Base-by-base conservation (phyloP, 2,797 vertebrate genomes). In the Petrocephalus schoutedeni region DNA sequence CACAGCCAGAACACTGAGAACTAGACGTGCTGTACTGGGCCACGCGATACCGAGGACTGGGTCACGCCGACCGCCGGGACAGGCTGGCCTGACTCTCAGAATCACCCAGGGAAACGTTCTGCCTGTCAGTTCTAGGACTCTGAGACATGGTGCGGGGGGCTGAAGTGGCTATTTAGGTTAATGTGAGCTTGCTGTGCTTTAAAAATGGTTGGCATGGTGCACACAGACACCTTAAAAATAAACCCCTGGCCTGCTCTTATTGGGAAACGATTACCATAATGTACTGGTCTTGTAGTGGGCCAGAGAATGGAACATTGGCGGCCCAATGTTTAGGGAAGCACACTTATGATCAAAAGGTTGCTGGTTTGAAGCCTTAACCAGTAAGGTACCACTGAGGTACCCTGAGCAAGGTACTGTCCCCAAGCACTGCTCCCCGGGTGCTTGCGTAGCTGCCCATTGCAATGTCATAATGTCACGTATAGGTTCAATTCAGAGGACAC, bases 21-120 rank as follows among this genome's bases (percentile, higher is more conserved):
- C 71, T 45, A 88, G 83, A 86, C 87, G 9, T 64, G 88, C 85
- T 59, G 87, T 83, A 49, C 56, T 5, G 41, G 53, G 14, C n/a
- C n/a, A 21, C 45, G 36, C 21, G 53, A 54, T 51, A 84, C 32
- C 12, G 23, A 67, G 54, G 71, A 23, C 87, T 23, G 54, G 54
- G 54, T 58, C 84, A 41, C 54, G 84, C 1, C 28, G 84, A 85
- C 84, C 84, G 8, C 16, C 45, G n/a, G 77, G 45, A 51, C 77
- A 16, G 51, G 84, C 28, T 14, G 54, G 84, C 84, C 84, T 57
- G 54, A 58, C 84, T 85, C 84, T 28, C 23, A 23, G 53, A 23
- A 85, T 58, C 80, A 83, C 49, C 80, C 21, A 49, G 21, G 51
- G 49, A 77, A 77, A 77, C n/a, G 36, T 77, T 49, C 19, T 71